Evolutionary conservation across 2,797 vertebrate species (phyloP), one percentile per base, ranked within the genome.

Genomic region (Astyanax mexicanus): DNA sequence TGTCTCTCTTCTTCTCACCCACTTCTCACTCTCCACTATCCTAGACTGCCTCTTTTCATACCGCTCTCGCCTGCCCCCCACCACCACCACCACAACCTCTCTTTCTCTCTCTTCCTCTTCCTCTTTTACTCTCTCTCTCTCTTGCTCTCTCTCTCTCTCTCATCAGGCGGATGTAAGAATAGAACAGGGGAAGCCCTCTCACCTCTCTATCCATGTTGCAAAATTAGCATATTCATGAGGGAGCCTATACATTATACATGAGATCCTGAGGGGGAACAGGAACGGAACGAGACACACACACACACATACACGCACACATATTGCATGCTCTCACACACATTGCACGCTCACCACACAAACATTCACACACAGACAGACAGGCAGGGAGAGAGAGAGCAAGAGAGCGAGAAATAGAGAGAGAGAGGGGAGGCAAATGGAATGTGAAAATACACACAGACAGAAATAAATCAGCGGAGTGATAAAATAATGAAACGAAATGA

Each of bases 151-250:
- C 58, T 54, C 57, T 42, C 66, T 35, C 75, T 75, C 89, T 87
- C 90, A 91, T 92, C 91, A 92, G 89, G 87, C 81, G 81, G 88
- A 90, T 85, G 91, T 91, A 90, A 92, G 92, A 92, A 93, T 91
- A 93, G 91, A 92, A 92, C 88, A 92, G 91, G 92, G 93, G 90
- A 93, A 93, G 91, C 92, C 92, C 92, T 93, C 92, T 94, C 92
- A 93, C 92, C 93, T 93, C 89, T 91, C 89, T 84, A 90, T 91
- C 92, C 89, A 91, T 85, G 87, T 86, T 69, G 86, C 47, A 85
- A 86, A 85, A 93, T 94, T 92, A 92, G 90, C 92, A 94, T 94
- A 94, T 94, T 93, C 91, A 94, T 94, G 92, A 93, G 88, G 70
- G 75, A 68, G 23, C 0, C 51, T 83, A 94, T 94, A 88, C 91